A percentile compares a stretch with the other conserved stretches of the same genome.
Conservation (phyloP, 2,888 invertebrate genomes). For the Rutpela maculata region DNA sequence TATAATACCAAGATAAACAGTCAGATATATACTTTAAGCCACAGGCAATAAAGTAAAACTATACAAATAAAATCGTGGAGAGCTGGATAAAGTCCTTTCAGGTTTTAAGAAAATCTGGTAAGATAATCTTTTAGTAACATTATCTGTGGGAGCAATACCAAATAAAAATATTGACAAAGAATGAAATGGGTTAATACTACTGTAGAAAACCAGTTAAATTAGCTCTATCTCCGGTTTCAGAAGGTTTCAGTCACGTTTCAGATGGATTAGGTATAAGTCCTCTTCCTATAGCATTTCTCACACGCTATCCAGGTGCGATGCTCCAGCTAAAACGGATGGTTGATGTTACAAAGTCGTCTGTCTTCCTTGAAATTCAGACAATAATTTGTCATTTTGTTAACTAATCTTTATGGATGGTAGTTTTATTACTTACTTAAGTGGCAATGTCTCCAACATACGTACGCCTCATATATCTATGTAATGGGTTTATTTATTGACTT, state of each 20-base stretch:
- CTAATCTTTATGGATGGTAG: conserved; percentile 29
- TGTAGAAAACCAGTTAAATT: conserved; percentile 36
- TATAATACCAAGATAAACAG: no score
- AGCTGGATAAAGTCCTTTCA: not conserved
- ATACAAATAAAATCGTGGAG: not conserved
- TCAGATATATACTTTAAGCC: no score
- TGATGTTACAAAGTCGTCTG: conserved; percentile 21
- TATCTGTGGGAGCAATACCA: conserved; percentile 17
- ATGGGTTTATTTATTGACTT: no score
- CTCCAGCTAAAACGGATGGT: conserved; percentile 16
- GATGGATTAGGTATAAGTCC: conserved; percentile 37
- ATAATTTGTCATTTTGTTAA: conserved; percentile 37
- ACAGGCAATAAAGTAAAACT: not conserved
- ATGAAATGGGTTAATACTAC: conserved; percentile 37
- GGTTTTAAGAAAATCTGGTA: not conserved
- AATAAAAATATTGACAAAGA: conserved; percentile 41
- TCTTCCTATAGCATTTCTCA: conserved; percentile 36
- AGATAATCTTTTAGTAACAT: conserved; percentile 16
- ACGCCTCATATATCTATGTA: no score
- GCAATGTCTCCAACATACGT: no score
- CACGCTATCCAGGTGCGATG: conserved; percentile 32
- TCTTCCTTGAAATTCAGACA: conserved; percentile 28
- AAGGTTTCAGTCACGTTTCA: conserved; percentile 41
- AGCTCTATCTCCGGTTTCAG: conserved; percentile 42
- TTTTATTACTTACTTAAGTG: conserved; percentile 15